Percentiles rank a stretch among this genome's conserved stretches.
Conservation (phyloP, 2,113 vertebrate species). For the Himantopus leucocephalus region DNA sequence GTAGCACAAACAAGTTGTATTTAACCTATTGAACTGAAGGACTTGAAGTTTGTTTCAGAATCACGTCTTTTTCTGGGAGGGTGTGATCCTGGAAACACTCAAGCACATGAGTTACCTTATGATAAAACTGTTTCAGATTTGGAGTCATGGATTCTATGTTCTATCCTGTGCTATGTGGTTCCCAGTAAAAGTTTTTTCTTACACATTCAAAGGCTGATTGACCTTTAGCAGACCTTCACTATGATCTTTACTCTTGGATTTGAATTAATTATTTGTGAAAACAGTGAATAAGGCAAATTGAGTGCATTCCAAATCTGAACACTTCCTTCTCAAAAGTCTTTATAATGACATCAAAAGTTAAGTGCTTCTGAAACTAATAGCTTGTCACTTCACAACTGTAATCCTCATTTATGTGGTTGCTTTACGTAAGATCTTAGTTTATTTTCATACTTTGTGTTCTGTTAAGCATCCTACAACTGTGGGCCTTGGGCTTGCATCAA, state of each 20-base stretch:
- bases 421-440: not conserved
- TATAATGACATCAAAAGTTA: not conserved
- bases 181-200: not conserved
- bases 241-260: not conserved
- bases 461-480: not conserved
- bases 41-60: not conserved
- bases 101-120: not conserved
- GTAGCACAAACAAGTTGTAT: not conserved
- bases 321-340: not conserved
- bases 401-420: not conserved
- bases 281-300: not conserved
- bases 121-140: not conserved
- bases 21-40: not conserved
- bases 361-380: not conserved
- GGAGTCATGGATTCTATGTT: not conserved
- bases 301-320: not conserved
- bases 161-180: not conserved
- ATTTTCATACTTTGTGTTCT: not conserved
- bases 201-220: not conserved
- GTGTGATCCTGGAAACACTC: not conserved
- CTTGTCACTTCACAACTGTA: not conserved
- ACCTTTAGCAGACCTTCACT: not conserved
- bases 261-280: not conserved
- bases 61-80: not conserved
- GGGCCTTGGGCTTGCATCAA: not conserved